Base-by-base conservation (phyloP, 2,797 vertebrate genomes). In the Anguilla obscura region DNA sequence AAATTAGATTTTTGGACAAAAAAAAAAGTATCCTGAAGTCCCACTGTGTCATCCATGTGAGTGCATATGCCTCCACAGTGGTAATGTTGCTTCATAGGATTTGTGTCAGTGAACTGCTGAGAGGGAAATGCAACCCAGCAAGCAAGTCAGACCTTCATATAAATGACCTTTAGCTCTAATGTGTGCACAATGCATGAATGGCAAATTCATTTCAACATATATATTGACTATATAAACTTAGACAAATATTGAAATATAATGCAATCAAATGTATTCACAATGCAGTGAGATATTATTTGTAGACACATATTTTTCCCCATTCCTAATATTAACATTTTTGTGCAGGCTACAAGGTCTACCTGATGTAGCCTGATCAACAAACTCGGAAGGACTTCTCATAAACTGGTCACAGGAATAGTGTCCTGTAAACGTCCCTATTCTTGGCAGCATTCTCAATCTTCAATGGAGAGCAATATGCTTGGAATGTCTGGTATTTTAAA, bases 401-500 rank as follows among this genome's bases (percentile, higher is more conserved):
- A 69, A 69, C 58, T 24, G 27, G 69, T 74, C 27, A 74, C 30
- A 30, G 30, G 9, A 14, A 30, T 30, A 74, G 69, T 36, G 69
- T 74, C 66, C 66, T 69, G n/a, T 30, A 69, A 69, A 30, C 27
- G 6, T 69, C 69, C 8, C 27, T 30, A 74, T 45, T 45, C 3
- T 79, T 16, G 3, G 16, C 16, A 45, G 16, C 3, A 79, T 79
- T 45, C 74, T 45, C 4, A 18, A 79, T 79, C 74, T 79, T 82
- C 6, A 50, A 1, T 50, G 79, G 40, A n/a, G 9, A 12, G 40
- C 21, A 45, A 82, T 82, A 50, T 50, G 40, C 50, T 24, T 48
- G 79, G 79, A 82, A 48, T 82, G 79, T 7, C 21, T 82, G 45
- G 45, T 50, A 82, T 82, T 82, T 82, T 50, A 82, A 82, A 82